A percentile compares a stretch with the other conserved stretches of the same genome.
phyloP scores from a whole-genome alignment of 2,888 invertebrate genomes.

The Catocala fraxini region DNA sequence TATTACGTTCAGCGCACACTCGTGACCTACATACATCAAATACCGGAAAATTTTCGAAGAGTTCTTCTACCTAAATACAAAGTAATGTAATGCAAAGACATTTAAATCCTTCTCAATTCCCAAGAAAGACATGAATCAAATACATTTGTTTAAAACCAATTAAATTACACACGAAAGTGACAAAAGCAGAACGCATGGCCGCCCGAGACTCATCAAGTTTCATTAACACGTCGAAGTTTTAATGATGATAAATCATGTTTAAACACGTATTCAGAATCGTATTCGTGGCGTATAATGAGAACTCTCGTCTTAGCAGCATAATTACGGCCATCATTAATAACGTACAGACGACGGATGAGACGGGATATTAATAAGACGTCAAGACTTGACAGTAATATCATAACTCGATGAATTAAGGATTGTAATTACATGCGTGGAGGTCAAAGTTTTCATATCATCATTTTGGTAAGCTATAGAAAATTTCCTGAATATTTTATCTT shows the following conservation, averaged over 20 bases:
- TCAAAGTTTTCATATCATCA: conserved; percentile 29
- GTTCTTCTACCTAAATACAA: too few species aligned
- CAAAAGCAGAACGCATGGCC: conserved; percentile 45
- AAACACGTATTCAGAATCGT: conserved; percentile 67
- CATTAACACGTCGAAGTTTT: conserved; percentile 70
- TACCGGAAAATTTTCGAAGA: too few species aligned
- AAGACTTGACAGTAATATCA: conserved; percentile 65
- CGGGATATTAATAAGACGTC: conserved; percentile 71
- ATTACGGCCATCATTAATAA: conserved; percentile 79
- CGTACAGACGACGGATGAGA: conserved; percentile 67
- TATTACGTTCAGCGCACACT: too few species aligned
- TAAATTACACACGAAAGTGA: conserved; percentile 37
- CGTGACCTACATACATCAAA: too few species aligned
- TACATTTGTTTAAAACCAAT: conserved; percentile 27
- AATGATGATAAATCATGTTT: conserved; percentile 76
- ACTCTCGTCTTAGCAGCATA: conserved; percentile 66
- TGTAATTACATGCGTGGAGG: conserved; percentile 44
- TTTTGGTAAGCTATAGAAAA: background rate
- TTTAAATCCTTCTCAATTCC: background rate
- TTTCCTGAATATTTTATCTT: too few species aligned
- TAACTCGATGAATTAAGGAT: conserved; percentile 62
- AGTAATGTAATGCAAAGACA: background rate
- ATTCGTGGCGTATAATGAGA: conserved; percentile 65
- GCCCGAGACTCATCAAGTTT: conserved; percentile 63
- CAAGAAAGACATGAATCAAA: conserved; percentile 6